A percentile compares a stretch with the other conserved stretches of the same genome.
Evolutionary conservation across 2,888 invertebrate species (phyloP).

Genomic region (Mythimna loreyi): DNA sequence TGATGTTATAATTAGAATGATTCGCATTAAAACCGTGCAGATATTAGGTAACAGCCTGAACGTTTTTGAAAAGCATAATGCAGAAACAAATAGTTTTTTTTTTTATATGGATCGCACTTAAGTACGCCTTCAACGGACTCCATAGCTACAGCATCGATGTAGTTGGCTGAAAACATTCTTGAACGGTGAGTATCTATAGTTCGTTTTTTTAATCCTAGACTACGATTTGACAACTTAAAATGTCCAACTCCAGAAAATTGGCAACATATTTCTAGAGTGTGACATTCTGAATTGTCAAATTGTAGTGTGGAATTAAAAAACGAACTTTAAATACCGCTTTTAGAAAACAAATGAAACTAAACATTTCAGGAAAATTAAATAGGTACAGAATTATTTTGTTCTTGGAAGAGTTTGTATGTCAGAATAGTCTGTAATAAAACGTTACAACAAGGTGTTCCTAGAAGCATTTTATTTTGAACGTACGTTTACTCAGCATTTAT

Average conservation of each 20-base stretch:
- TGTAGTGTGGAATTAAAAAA: no score
- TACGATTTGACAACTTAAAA: no score
- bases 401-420: not conserved
- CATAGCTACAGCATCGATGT: not conserved
- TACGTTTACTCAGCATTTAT: constrained; percentile 1
- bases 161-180: not conserved
- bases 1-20: not conserved
- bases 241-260: no score
- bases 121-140: not conserved
- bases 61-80: no score
- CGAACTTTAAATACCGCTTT: no score
- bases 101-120: not conserved
- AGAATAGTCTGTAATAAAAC: not conserved
- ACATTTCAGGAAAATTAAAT: constrained; percentile 7
- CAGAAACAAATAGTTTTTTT: no score
- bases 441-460: not conserved
- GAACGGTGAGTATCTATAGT: not conserved
- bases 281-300: no score
- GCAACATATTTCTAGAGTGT: no score
- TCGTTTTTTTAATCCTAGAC: no score
- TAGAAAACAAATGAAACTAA: constrained; percentile 27
- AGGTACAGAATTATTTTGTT: not conserved
- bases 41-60: not conserved
- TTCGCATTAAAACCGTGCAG: not conserved
- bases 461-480: constrained; percentile 29